Base-by-base conservation (phyloP, 2,797 vertebrate species). In the Sylvilagus floridanus region DNA sequence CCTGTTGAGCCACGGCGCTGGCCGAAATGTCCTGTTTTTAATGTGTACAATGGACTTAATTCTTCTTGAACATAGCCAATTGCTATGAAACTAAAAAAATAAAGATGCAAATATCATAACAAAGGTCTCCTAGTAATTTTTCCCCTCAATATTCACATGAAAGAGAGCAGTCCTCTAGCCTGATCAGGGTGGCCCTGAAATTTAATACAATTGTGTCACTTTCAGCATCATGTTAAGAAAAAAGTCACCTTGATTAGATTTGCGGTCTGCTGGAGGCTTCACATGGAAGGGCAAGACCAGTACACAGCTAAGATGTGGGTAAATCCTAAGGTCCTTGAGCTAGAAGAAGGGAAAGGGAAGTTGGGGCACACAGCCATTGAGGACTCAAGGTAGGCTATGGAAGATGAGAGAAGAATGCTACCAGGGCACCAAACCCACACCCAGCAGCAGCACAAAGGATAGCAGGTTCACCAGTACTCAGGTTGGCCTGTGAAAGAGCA, bases 71-170 rank as follows among this genome's bases (percentile, higher is more conserved):
- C 42, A 42, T 42, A 8, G 42, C 42, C 42, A 42, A 42, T 9
- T 42, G 42, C 42, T 42, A 42, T 93, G 79, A 28, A 78, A 86
- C 60, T 42, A 84, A 47, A 2, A 65, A 35, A 19, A 84, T 69
- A 32, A 65, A 76, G 35, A 78, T 26, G 10, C 57, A 94, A 83
- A 76, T 76, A 75, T 1, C 16, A 37, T 66, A 86, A 72, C 22
- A 69, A 63, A 92, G 6, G 4, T 91, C 13, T 93, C 22, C 21
- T 72, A 42, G 76, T 4, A 50, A 77, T 90, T 54, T 76, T 93
- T 7, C 89, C 26, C 19, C 2, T 84, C 4, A 57, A 30, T 65
- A 73, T 65, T 19, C 37, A 19, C 5, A 26, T 65, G 8, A 19
- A 66, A 57, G 32, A 91, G 4, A 76, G 7, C 8, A 28, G 42